Evolutionary conservation across 2,888 invertebrate genomes (phyloP).

Genomic region (Melanostoma mellinum): DNA sequence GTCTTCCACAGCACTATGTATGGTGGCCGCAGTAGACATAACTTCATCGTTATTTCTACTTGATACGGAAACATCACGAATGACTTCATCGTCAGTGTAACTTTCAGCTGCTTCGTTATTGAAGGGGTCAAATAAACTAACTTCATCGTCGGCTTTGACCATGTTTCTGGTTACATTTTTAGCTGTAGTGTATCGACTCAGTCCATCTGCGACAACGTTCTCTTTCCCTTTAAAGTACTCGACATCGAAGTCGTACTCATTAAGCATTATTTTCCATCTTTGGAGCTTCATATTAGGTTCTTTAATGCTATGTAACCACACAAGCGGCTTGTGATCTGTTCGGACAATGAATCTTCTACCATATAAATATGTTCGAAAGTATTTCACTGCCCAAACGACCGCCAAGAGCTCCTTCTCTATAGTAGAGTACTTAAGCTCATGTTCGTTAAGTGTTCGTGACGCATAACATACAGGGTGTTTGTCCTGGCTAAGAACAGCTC

Average conservation of each 20-base stretch:
- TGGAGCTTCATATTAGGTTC: constrained; percentile 72
- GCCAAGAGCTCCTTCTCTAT: constrained; percentile 8
- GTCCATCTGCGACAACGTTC: constrained; percentile 52
- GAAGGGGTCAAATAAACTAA: neutral
- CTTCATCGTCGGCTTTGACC: neutral
- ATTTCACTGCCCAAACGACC: no score
- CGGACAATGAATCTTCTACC: constrained; percentile 77
- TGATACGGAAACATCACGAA: no score
- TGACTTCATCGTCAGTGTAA: neutral
- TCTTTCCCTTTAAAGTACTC: constrained; percentile 73
- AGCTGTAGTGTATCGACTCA: constrained; percentile 74
- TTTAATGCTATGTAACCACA: constrained; percentile 77
- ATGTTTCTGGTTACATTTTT: neutral
- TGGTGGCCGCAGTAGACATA: constrained; percentile 4
- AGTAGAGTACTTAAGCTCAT: neutral
- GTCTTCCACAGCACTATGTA: constrained; percentile 11
- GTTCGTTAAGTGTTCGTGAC: neutral
- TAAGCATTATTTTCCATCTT: constrained; percentile 77
- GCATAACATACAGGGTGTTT: constrained; percentile 10
- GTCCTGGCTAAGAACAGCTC: neutral
- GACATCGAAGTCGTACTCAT: constrained; percentile 76
- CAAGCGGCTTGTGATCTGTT: constrained; percentile 79
- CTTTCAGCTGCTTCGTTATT: neutral
- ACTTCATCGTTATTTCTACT: constrained; percentile 6
- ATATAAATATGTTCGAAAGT: constrained; percentile 77